Base-by-base conservation (phyloP, 2,888 invertebrate species). In the Vesta saturnalis region DNA sequence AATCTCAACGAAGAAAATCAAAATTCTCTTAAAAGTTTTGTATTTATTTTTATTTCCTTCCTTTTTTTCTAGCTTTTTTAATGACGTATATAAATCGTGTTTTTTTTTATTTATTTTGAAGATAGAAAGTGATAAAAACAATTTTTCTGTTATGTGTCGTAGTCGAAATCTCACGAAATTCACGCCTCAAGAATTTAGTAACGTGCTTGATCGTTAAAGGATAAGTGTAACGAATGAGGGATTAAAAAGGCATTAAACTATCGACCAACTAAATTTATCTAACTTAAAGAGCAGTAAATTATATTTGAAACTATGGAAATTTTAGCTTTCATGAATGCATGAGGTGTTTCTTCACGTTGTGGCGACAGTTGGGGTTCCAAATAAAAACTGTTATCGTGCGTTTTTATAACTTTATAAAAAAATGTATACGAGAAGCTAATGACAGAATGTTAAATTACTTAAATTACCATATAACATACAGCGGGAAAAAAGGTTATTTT, bases 321-420 rank as follows among this genome's bases (percentile, higher is more conserved):
- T 23, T 3, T 8, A 3, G 4, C 23, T 23, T 23, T 23, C 23
- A 5, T 8, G 23, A 5, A 8, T 23, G 23, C 8, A 8, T 23
- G 23, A 8, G n/a, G n/a, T n/a, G 12, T 39, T n/a, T 39, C n/a
- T 39, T 39, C n/a, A n/a, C n/a, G 8, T 39, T 39, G 8, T 2
- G 39, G 39, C 39, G 39, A 23, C 23, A 23, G 39, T 39, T 39
- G 23, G 23, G 23, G 8, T 16, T 52, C 52, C 19, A 52, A 52
- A 52, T 21, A 52, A 49, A 52, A 52, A 12, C 52, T 49, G 1
- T 18, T 18, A 49, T 49, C 19, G 4, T 49, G 52, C 19, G 21
- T 12, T 19, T 52, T 52, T 52, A 52, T 52, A 19, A 21, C 52
- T 52, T 49, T 52, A 52, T 52, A 21, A 52, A 47, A 52, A 10